phyloP scores from a whole-genome alignment of 2,797 vertebrate genomes.

The Pelochelys cantorii region DNA sequence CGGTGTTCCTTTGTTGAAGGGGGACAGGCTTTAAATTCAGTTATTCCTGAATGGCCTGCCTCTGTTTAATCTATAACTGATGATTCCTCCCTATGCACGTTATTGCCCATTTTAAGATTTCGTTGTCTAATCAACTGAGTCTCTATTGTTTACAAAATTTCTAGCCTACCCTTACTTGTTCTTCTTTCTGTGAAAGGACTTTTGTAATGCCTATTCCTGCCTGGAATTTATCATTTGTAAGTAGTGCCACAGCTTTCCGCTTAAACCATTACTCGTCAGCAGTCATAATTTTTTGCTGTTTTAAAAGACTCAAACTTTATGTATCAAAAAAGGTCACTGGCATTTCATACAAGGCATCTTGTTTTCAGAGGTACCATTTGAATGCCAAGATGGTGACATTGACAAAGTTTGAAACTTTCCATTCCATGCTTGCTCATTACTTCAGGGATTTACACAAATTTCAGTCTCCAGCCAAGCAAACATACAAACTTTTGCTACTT shows the following conservation, averaged over 20 bases:
- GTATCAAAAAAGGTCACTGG: no score
- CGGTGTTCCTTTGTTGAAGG: neutral
- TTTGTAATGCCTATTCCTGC: neutral
- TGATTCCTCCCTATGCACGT: neutral
- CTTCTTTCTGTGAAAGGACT: neutral
- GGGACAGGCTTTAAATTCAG: neutral
- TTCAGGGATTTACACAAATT: neutral
- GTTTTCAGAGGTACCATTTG: neutral
- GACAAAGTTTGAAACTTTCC: neutral
- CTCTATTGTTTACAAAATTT: neutral
- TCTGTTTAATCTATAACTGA: neutral
- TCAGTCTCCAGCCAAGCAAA: neutral
- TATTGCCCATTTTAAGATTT: neutral
- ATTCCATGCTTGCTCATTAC: neutral
- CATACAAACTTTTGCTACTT: neutral
- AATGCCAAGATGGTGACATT: neutral
- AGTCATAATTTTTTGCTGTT: neutral
- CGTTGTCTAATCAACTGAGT: neutral
- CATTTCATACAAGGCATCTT: neutral
- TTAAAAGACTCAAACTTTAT: neutral
- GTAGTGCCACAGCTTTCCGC: neutral
- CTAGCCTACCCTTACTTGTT: neutral
- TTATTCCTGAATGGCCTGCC: neutral
- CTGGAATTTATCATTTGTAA: neutral
- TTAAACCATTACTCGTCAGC: neutral